Conservation (phyloP, 2,797 vertebrate species). For the Takifugu ocellatus region DNA sequence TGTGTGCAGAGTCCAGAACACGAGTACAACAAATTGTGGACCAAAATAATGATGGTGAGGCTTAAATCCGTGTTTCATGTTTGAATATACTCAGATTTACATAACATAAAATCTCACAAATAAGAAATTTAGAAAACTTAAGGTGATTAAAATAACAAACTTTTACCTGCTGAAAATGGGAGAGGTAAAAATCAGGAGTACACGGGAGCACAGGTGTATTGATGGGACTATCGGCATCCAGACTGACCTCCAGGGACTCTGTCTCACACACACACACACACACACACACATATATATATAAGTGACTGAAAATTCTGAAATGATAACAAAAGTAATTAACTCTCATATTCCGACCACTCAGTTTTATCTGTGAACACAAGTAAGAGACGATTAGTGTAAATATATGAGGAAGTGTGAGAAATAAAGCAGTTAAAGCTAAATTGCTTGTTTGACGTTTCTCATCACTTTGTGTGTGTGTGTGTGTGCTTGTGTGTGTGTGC, state of each 20-base stretch:
- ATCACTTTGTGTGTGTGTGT: not conserved
- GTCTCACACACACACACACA: slow-evolving; percentile 33
- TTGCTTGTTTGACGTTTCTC: slow-evolving; percentile 5
- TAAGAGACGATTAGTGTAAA: no score
- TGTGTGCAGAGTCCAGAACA: no score
- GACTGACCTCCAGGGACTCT: slow-evolving; percentile 82
- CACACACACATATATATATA: not conserved
- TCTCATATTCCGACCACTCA: no score
- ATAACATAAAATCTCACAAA: not conserved
- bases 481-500: not conserved
- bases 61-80: no score
- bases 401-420: no score
- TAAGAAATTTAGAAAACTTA: not conserved
- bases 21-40: no score
- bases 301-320: no score
- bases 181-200: slow-evolving; percentile 83
- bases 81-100: no score
- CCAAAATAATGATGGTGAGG: no score
- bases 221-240: slow-evolving; percentile 87
- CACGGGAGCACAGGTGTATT: slow-evolving; percentile 79
- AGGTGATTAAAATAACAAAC: slow-evolving; percentile 4
- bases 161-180: slow-evolving; percentile 82
- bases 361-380: no score
- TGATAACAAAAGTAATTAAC: no score
- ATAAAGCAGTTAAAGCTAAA: not conserved